Percentiles rank a stretch among this genome's conserved stretches.
Conservation (phyloP, 2,797 vertebrate species). For the Uromys caudimaculatus region DNA sequence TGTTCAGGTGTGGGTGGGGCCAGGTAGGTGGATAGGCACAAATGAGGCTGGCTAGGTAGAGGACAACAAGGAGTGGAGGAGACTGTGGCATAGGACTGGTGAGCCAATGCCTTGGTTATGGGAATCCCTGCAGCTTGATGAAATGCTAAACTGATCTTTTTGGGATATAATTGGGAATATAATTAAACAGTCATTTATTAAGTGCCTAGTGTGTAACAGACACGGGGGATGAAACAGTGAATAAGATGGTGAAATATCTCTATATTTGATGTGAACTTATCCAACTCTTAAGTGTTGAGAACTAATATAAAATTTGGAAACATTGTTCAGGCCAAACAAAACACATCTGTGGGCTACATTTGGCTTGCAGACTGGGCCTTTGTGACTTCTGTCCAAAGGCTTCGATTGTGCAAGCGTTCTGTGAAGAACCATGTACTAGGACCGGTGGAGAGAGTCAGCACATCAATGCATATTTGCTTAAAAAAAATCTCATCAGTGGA, state of each 20-base stretch:
- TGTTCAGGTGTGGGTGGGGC: not conserved
- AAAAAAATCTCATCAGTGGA: not conserved
- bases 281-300: conserved; percentile 66
- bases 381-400: conserved; percentile 62
- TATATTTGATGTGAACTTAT: not conserved
- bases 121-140: not conserved
- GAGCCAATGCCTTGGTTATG: not conserved
- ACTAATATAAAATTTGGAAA: conserved; percentile 71
- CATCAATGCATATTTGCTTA: not conserved
- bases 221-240: not conserved
- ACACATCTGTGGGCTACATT: conserved; percentile 63
- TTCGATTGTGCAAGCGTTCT: conserved; percentile 50
- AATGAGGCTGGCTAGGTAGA: not conserved
- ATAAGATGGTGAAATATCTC: conserved; percentile 37
- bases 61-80: not conserved
- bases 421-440: not conserved
- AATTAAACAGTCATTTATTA: conserved; percentile 35
- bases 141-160: not conserved
- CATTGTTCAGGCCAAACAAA: conserved; percentile 61
- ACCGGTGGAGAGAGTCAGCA: not conserved
- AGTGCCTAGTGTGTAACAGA: not conserved
- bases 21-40: not conserved
- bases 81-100: not conserved
- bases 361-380: conserved; percentile 15
- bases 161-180: conserved; percentile 35